Evolutionary conservation across 2,888 invertebrate species (phyloP).

Genomic region (Trichogramma dendrolimi): DNA sequence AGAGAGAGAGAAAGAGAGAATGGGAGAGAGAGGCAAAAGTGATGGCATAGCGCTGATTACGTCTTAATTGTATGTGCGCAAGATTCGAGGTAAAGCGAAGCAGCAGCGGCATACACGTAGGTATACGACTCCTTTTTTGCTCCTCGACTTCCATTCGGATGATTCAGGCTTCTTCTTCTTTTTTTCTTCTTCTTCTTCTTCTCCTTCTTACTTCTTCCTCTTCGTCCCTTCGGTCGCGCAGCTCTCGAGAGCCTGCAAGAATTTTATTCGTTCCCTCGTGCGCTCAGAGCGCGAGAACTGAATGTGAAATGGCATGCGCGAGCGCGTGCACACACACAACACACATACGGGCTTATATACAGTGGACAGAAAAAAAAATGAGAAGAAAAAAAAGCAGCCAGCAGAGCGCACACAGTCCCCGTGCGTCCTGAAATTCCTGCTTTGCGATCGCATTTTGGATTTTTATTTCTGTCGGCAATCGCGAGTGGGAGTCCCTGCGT

Average conservation of each 20-base stretch:
- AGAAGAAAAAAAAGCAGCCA: too few species aligned
- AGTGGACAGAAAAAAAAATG: too few species aligned
- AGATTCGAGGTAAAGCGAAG: background rate
- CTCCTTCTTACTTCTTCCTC: background rate
- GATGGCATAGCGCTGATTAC: constrained; percentile 19
- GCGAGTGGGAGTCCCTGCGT: too few species aligned
- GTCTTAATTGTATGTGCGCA: constrained; percentile 23
- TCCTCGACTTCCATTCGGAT: background rate
- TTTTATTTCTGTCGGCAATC: background rate
- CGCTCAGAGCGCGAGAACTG: background rate
- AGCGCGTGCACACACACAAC: background rate
- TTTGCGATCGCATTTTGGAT: background rate
- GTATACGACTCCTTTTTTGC: background rate
- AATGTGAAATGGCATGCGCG: constrained; percentile 5
- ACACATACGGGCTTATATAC: too few species aligned
- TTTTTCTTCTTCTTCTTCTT: constrained; percentile 1
- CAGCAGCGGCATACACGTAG: background rate
- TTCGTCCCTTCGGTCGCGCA: background rate
- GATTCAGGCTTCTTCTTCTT: background rate
- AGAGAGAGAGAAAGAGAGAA: background rate
- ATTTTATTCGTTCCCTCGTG: too few species aligned
- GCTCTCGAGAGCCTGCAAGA: background rate
- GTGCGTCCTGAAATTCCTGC: too few species aligned
- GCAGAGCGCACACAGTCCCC: too few species aligned
- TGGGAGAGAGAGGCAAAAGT: constrained; percentile 1